Evolutionary conservation across 2,888 invertebrate genomes (phyloP).

Genomic region (Pycnomerus fuliginosus): DNA sequence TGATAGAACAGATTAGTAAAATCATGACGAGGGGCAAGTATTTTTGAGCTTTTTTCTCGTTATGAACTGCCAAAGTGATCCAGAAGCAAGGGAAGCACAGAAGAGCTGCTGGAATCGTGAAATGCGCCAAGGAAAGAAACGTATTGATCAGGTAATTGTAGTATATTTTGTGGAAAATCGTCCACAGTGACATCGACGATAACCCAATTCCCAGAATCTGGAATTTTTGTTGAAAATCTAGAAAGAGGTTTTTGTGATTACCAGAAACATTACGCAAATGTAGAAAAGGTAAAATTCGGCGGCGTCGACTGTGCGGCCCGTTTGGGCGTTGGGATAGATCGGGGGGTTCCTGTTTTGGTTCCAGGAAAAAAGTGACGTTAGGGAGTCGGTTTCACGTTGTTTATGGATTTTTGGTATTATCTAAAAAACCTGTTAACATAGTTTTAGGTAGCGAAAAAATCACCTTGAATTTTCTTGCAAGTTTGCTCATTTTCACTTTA

Average conservation of each 20-base stretch:
- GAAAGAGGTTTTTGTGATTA: background rate
- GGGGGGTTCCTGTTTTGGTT: slow-evolving; percentile 7
- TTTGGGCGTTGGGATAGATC: slow-evolving; percentile 14
- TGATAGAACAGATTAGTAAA: slow-evolving; percentile 7
- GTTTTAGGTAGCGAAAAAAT: too few relatives aligned
- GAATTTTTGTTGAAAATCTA: background rate
- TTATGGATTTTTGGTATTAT: background rate
- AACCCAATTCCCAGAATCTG: slow-evolving; percentile 8
- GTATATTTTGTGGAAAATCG: background rate
- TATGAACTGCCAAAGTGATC: slow-evolving; percentile 13
- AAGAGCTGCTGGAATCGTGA: slow-evolving; percentile 5
- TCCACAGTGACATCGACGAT: slow-evolving; percentile 6
- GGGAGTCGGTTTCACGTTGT: slow-evolving; percentile 7
- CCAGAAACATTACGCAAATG: slow-evolving; percentile 4
- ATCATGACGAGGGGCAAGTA: slow-evolving; percentile 8
- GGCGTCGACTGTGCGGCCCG: slow-evolving; percentile 3
- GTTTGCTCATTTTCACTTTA: too few relatives aligned
- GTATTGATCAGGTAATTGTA: slow-evolving; percentile 4
- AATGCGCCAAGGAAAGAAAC: slow-evolving; percentile 8
- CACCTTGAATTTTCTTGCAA: too few relatives aligned
- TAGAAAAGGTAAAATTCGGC: slow-evolving; percentile 11
- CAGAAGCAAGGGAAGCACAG: slow-evolving; percentile 11
- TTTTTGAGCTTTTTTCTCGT: slow-evolving; percentile 8
- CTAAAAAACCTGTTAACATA: background rate
- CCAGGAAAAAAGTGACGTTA: slow-evolving; percentile 8